Evolutionary conservation across 2,797 vertebrate genomes (phyloP).

Genomic region (Chaetodon trifasciatus): DNA sequence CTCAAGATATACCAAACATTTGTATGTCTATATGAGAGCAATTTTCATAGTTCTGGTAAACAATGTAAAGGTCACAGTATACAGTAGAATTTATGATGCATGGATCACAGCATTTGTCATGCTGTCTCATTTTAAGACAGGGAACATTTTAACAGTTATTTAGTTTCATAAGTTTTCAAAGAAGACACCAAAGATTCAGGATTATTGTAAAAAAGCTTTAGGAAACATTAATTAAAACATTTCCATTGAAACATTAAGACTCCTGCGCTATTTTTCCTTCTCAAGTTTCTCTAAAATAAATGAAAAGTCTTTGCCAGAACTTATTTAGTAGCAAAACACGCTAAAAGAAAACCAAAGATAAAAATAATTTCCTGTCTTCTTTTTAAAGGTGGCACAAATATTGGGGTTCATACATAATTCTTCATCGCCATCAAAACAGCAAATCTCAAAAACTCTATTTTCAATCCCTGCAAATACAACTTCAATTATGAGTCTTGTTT

Average conservation of each 20-base stretch:
- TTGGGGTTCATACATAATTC: not conserved
- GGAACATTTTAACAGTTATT: not conserved
- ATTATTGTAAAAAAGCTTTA: not conserved
- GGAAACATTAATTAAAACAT: conserved; percentile 10
- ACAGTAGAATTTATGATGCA: conserved; percentile 3
- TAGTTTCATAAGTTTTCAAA: conserved; percentile 4
- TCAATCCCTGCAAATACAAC: not conserved
- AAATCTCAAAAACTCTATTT: not conserved
- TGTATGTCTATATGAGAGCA: conserved; percentile 6
- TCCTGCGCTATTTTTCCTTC: conserved; percentile 1
- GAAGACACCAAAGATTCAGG: not conserved
- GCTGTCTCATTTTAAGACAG: not conserved
- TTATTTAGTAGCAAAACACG: not conserved
- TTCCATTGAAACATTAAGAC: not conserved
- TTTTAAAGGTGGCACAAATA: conserved; percentile 2
- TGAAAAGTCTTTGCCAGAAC: not conserved
- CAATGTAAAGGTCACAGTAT: conserved; percentile 29
- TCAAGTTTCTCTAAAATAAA: conserved; percentile 20
- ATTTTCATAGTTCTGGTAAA: conserved; percentile 4
- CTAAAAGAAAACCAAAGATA: not conserved
- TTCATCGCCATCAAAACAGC: not conserved
- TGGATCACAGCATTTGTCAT: conserved; percentile 20
- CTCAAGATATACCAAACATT: conserved; percentile 32
- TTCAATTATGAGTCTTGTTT: not conserved
- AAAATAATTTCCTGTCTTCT: not conserved